A percentile compares a stretch with the other conserved stretches of the same genome.
phyloP scores from a whole-genome alignment of 1,140 invertebrate species.

The Zaprionus davidi region DNA sequence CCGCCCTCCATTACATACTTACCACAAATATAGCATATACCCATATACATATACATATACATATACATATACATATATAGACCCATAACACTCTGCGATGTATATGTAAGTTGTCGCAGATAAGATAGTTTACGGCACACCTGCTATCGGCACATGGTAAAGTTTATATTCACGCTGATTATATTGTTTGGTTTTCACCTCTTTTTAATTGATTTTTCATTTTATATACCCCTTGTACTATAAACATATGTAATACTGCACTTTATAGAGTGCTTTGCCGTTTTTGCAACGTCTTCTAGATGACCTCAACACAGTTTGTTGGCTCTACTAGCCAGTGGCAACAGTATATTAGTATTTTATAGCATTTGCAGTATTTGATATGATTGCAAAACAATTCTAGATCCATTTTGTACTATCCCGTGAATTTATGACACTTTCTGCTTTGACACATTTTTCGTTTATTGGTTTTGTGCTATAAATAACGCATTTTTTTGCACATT shows the following conservation, averaged over 20 bases:
- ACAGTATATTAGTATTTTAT: conserved; percentile 19
- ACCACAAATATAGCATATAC: not conserved
- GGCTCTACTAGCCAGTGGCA: conserved; percentile 15
- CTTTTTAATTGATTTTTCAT: conserved; percentile 75
- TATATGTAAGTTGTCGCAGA: conserved; percentile 34
- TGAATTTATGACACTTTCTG: conserved; percentile 19
- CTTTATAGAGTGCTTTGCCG: conserved; percentile 48
- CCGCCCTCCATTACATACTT: conserved; percentile 24
- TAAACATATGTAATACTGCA: conserved; percentile 15
- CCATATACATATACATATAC: not conserved
- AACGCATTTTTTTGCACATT: conserved; percentile 30
- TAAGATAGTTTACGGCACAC: conserved; percentile 49
- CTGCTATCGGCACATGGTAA: conserved; percentile 69
- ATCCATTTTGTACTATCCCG: conserved; percentile 13
- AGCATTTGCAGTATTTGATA: conserved; percentile 16
- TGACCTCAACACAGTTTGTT: conserved; percentile 58
- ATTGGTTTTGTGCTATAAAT: conserved; percentile 29
- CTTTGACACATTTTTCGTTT: conserved; percentile 2
- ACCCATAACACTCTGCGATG: not conserved
- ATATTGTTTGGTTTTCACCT: conserved; percentile 78
- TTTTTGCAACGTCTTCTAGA: conserved; percentile 57
- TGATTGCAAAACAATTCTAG: conserved; percentile 26
- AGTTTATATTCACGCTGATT: conserved; percentile 70
- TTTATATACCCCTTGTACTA: conserved; percentile 36
- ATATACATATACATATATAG: not conserved